Conservation (phyloP, 2,888 invertebrate genomes). For the Miltochrista miniata region DNA sequence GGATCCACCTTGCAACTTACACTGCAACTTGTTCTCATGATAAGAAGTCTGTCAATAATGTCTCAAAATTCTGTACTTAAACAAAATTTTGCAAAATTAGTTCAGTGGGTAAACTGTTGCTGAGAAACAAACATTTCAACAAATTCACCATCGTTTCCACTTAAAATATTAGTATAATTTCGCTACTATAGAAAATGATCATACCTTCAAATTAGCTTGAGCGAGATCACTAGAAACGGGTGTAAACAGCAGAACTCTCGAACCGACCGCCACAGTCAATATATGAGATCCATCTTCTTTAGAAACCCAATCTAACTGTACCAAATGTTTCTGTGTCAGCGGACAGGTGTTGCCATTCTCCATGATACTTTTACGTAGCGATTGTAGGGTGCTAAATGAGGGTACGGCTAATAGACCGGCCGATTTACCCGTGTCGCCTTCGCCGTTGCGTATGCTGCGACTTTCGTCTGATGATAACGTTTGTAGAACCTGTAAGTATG, state of each 20-base stretch:
- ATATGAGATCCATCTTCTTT: conserved; percentile 99
- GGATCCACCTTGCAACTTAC: too few relatives aligned
- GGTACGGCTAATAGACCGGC: conserved; percentile 92
- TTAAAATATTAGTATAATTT: too few relatives aligned
- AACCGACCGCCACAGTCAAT: conserved; percentile 97
- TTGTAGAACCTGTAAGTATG: conserved; percentile 85
- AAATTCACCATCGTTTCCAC: too few relatives aligned
- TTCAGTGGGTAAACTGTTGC: too few relatives aligned
- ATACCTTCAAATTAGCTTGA: conserved; percentile 93
- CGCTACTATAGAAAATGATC: too few relatives aligned
- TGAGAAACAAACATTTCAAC: too few relatives aligned
- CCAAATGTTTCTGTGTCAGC: conserved; percentile 95
- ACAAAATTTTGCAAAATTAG: too few relatives aligned
- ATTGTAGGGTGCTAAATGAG: conserved; percentile 95
- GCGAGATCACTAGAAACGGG: conserved; percentile 97
- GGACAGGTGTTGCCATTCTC: conserved; percentile 97
- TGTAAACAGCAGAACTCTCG: conserved; percentile 95
- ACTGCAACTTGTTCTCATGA: too few relatives aligned
- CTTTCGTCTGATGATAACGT: conserved; percentile 92
- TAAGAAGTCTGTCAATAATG: too few relatives aligned
- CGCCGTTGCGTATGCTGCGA: conserved; percentile 82
- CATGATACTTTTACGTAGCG: conserved; percentile 93
- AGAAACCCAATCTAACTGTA: conserved; percentile 99
- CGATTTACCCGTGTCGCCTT: conserved; percentile 79
- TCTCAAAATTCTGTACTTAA: too few relatives aligned